Evolutionary conservation across 2,113 vertebrate genomes (phyloP).

Genomic region (Puffinus mauretanicus): DNA sequence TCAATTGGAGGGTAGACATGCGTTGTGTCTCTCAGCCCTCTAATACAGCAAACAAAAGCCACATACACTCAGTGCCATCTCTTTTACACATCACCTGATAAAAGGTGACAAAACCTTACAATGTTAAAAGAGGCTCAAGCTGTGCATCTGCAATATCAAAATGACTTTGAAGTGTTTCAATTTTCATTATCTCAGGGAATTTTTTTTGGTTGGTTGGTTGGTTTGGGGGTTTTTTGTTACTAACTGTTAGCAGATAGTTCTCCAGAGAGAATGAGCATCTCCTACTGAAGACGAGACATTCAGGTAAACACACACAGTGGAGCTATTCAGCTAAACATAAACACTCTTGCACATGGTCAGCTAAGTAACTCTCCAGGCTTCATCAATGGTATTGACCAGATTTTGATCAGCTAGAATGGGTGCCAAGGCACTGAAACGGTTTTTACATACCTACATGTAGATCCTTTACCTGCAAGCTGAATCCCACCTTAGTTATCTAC

Average conservation of each 20-base stretch:
- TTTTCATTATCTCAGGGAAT: neutral
- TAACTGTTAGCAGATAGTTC: neutral
- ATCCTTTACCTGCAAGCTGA: neutral
- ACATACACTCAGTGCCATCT: neutral
- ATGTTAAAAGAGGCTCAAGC: neutral
- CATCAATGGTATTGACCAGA: neutral
- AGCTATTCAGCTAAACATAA: neutral
- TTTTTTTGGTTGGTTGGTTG: neutral
- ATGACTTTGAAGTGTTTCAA: neutral
- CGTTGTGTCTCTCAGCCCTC: neutral
- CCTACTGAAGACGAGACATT: neutral
- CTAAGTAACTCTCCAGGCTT: neutral
- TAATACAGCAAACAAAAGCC: neutral
- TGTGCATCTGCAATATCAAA: neutral
- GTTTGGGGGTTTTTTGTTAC: neutral
- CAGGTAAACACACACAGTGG: neutral
- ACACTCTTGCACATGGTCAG: neutral
- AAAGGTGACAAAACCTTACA: neutral
- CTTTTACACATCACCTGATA: neutral
- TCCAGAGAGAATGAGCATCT: neutral
- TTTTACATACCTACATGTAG: neutral
- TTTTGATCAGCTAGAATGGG: neutral
- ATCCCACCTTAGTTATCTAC: neutral
- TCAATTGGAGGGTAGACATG: neutral
- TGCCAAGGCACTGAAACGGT: neutral